A percentile compares a stretch with the other conserved stretches of the same genome.
Conservation (phyloP, 2,888 invertebrate genomes). For the Corbicula japonica region DNA sequence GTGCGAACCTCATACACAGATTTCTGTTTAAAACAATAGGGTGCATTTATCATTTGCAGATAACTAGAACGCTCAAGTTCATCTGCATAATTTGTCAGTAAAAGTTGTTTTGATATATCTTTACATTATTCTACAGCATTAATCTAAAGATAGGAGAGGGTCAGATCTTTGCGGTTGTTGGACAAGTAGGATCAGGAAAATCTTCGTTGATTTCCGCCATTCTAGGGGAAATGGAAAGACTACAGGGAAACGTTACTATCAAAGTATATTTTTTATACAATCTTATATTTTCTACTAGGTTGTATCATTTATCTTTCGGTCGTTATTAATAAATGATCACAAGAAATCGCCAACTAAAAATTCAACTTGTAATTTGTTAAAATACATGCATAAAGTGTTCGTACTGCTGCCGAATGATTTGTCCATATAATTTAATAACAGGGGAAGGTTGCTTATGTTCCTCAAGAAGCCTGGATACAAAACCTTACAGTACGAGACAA, state of each 20-base stretch:
- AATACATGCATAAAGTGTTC: no score
- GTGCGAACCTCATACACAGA: no score
- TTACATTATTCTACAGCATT: conserved; percentile 62
- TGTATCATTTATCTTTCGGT: no score
- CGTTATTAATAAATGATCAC: no score
- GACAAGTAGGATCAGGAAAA: conserved; percentile 84
- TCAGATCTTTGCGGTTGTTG: conserved; percentile 82
- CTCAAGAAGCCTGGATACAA: conserved; percentile 96
- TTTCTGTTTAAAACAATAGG: no score
- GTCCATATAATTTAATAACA: conserved; percentile 62
- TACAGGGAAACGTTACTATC: conserved; percentile 77
- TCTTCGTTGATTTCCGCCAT: conserved; percentile 84
- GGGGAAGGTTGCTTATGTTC: conserved; percentile 88
- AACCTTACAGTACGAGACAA: conserved; percentile 97
- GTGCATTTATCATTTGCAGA: no score
- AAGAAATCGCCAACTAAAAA: no score
- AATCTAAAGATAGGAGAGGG: conserved; percentile 73
- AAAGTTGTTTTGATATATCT: not conserved
- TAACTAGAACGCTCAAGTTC: no score
- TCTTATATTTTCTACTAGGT: no score
- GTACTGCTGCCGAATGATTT: not conserved
- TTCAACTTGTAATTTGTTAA: no score
- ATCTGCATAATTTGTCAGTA: no score
- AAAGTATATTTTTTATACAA: no score
- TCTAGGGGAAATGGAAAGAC: conserved; percentile 84